These are phyloP conservation scores for Sebastiscus tertius DNA, from an alignment of 2,797 vertebrate genomes.

Conservation along the genomic window DNA sequence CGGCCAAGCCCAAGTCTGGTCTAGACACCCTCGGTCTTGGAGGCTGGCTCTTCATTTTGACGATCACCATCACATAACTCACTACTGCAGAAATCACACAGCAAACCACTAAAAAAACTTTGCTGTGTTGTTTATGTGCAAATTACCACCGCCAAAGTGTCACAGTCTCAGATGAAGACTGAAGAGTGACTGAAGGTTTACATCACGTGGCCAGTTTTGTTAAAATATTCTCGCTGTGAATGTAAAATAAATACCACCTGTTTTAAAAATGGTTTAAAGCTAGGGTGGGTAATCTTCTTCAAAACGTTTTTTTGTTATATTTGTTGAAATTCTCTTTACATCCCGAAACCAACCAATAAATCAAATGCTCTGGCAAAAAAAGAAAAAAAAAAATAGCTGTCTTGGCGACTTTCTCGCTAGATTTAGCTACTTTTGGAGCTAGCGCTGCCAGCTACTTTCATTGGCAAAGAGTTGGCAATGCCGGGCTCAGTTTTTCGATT, in stretches of 20 bases:
- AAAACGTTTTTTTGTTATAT: not conserved
- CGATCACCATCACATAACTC: constrained; percentile 58
- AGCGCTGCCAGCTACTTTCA: too few species aligned
- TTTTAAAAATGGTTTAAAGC: not conserved
- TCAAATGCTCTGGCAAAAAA: not conserved
- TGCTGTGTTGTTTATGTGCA: constrained; percentile 15
- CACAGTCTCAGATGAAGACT: constrained; percentile 25
- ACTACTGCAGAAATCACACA: constrained; percentile 31
- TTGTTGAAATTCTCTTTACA: not conserved
- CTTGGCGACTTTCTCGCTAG: too few species aligned
- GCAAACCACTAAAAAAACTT: constrained; percentile 21
- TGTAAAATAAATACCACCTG: constrained; percentile 35
- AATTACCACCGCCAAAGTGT: constrained; percentile 26
- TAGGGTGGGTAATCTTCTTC: not conserved
- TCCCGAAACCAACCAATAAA: not conserved
- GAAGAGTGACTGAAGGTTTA: constrained; percentile 14
- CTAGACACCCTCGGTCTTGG: constrained; percentile 63
- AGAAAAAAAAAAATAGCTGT: too few species aligned
- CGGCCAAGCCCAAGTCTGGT: constrained; percentile 79
- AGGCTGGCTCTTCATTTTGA: constrained; percentile 55
- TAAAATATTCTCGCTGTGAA: constrained; percentile 10
- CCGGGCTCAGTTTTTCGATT: not conserved
- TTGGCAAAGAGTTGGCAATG: too few species aligned
- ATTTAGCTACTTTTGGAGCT: too few species aligned
- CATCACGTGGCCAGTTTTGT: constrained; percentile 5